Conservation (phyloP, 35 echinoderm and acorn worm species). For the Nesometra sesokonis region DNA sequence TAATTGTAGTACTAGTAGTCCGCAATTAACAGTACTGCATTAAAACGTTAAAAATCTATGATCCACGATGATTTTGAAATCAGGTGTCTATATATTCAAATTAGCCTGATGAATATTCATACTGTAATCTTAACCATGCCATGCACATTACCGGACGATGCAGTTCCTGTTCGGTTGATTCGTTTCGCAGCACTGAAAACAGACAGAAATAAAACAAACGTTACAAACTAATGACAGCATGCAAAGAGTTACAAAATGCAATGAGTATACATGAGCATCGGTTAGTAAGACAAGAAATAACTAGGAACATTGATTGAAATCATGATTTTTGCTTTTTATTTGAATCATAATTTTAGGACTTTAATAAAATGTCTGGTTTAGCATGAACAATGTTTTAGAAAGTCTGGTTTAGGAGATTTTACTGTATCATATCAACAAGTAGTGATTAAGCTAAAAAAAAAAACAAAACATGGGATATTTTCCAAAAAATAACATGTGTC, state of each 20-base stretch:
- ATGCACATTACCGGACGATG: conserved; percentile 47
- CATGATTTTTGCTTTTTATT: too few species aligned
- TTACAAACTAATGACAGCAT: not conserved
- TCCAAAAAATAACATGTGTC: too few species aligned
- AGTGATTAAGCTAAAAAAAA: too few species aligned
- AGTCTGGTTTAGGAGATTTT: too few species aligned
- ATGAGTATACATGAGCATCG: not conserved
- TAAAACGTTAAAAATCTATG: not conserved
- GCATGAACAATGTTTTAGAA: too few species aligned
- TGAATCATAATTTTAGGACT: too few species aligned
- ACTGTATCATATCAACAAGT: too few species aligned
- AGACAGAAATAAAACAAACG: conserved; percentile 9
- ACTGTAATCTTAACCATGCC: conserved; percentile 84
- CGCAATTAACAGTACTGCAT: not conserved
- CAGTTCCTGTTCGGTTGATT: conserved; percentile 34
- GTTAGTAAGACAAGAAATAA: not conserved
- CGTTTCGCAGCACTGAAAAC: conserved; percentile 44
- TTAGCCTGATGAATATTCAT: conserved; percentile 19
- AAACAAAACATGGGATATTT: too few species aligned
- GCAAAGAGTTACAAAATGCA: not conserved
- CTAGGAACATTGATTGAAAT: too few species aligned
- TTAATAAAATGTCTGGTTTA: too few species aligned
- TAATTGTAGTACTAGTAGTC: not conserved
- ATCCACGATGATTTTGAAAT: not conserved
- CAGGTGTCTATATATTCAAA: not conserved